Evolutionary conservation across 2,888 invertebrate species (phyloP).

Genomic region (Machimus atricapillus): DNA sequence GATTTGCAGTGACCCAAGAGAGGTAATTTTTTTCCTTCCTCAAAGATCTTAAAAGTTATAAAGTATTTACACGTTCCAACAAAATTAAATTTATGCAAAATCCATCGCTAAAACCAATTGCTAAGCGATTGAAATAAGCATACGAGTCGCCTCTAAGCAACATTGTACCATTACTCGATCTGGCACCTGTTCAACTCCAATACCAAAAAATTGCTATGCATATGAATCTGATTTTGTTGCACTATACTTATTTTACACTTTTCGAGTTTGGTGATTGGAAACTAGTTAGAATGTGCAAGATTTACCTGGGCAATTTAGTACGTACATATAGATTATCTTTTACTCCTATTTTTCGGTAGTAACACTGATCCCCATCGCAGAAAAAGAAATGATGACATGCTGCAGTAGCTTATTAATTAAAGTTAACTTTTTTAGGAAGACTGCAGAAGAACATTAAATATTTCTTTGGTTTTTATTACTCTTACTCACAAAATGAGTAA

Average conservation of each 20-base stretch:
- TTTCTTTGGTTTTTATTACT: neutral
- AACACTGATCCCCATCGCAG: neutral
- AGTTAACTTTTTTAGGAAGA: neutral
- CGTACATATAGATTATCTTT: neutral
- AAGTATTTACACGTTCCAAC: slow-evolving; percentile 1
- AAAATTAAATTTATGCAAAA: neutral
- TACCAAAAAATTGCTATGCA: neutral
- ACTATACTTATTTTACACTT: neutral
- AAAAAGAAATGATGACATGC: too few species aligned
- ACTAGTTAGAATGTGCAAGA: neutral
- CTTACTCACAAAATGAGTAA: neutral
- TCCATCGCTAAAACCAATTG: neutral
- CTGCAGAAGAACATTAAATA: neutral
- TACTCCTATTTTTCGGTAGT: neutral
- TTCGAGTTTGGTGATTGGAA: neutral
- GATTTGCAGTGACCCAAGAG: neutral
- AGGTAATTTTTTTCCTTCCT: neutral
- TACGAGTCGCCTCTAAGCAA: neutral
- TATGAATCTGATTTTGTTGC: neutral
- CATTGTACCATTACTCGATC: slow-evolving; percentile 32
- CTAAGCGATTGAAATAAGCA: neutral
- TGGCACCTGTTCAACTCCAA: slow-evolving; percentile 42
- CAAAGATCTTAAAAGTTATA: slow-evolving; percentile 2
- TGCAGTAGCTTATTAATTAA: neutral
- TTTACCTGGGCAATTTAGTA: neutral